Base-by-base conservation (phyloP, 2,888 invertebrate genomes). In the Machimus rusticus region DNA sequence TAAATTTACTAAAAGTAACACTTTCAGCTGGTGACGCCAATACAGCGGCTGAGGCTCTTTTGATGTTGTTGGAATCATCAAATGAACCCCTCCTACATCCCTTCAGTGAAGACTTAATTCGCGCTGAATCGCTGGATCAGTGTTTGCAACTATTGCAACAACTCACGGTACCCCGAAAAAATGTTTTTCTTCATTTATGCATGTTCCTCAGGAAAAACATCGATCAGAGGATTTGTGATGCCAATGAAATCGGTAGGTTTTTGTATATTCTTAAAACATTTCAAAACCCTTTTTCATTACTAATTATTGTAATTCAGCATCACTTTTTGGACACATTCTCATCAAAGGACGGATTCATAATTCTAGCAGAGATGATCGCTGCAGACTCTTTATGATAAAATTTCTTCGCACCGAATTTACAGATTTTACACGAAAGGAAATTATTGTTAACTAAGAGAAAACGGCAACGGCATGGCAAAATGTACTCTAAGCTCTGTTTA, bases 81-180 rank as follows among this genome's bases (percentile, higher is more conserved):
- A 95, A 97, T 19, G 98, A 99, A 90, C 98, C 99, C 1, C 95
- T 99, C 76, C 96, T 99, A 90, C 98, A 98, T 55, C 97, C 97
- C 43, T 97, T 97, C 90, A 95, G 95, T 16, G 95, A 95, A 34
- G 97, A 98, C 91, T 93, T 98, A 87, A 94, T 96, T 86, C 95
- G 95, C 87, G 95, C 96, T 31, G 95, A 95, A 76, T 98, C 96
- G 92, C 97, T 97, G 91, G 94, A 96, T 87, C 95, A 96, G 90
- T 98, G 98, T 92, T 97, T 97, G 94, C 97, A 98, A 94, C 94
- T 97, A 89, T 94, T 97, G 37, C 94, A 95, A 92, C 95, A 95
- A 89, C 91, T 97, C 88, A 95, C 97, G 74, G 95, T 96, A 90
- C 95, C 96, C 88, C 95, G 96, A 89, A 95, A 96, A 90, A 97